These are phyloP conservation scores for Drosophila greeni DNA, from an alignment of 2,888 invertebrate genomes.

Conservation along the genomic window DNA sequence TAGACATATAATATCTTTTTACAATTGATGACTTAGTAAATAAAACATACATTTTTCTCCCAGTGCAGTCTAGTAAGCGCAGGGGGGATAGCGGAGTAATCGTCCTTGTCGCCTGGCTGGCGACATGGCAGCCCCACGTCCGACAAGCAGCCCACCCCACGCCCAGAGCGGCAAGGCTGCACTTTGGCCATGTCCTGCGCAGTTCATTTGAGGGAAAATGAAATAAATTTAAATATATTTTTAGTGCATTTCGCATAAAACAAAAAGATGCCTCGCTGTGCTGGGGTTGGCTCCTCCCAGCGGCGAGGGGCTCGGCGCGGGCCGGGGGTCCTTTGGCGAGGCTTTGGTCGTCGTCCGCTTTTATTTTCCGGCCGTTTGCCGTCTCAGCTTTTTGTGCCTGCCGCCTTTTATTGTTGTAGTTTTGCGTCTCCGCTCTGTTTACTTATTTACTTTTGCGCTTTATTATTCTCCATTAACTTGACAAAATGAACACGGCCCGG, in stretches of 20 bases:
- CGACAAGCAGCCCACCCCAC: slow-evolving; percentile 7
- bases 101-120: slow-evolving; percentile 61
- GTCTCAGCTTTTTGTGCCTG: slow-evolving; percentile 59
- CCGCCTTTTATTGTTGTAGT: slow-evolving; percentile 70
- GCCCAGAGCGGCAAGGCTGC: slow-evolving; percentile 49
- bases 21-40: too few relatives aligned
- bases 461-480: slow-evolving; percentile 73
- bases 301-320: not conserved
- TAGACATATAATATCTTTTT: too few relatives aligned
- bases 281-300: slow-evolving; percentile 4
- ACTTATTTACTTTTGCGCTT: slow-evolving; percentile 75
- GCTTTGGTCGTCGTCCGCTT: slow-evolving; percentile 50
- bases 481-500: slow-evolving; percentile 62
- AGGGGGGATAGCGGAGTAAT: slow-evolving; percentile 25
- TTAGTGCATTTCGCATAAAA: slow-evolving; percentile 74
- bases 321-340: slow-evolving; percentile 47
- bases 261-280: slow-evolving; percentile 71
- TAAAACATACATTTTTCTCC: not conserved
- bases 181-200: slow-evolving; percentile 61
- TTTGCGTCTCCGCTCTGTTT: slow-evolving; percentile 58
- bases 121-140: slow-evolving; percentile 50
- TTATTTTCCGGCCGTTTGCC: slow-evolving; percentile 73
- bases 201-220: slow-evolving; percentile 70
- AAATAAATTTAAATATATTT: slow-evolving; percentile 74
- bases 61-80: slow-evolving; percentile 2